phyloP scores from a whole-genome alignment of 2,113 vertebrate genomes.

The Channa maculata region DNA sequence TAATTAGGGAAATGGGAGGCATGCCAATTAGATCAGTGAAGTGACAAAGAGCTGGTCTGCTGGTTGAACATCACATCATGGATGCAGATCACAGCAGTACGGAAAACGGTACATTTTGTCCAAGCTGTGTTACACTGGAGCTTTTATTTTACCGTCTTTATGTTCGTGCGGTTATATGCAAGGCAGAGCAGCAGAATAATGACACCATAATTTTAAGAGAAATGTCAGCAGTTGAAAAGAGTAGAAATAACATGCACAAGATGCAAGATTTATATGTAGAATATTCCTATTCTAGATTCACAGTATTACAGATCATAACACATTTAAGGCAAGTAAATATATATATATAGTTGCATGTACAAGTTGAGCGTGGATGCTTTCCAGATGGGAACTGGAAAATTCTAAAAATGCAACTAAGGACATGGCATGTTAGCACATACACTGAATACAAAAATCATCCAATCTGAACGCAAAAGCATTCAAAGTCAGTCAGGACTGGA shows the following conservation, averaged over 20 bases:
- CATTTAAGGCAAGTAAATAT: too few species aligned
- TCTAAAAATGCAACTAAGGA: too few species aligned
- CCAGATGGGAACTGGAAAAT: not conserved
- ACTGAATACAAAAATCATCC: not conserved
- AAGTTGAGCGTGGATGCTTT: not conserved
- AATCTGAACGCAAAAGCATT: not conserved
- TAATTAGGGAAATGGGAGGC: slow-evolving; percentile 48
- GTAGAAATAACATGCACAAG: not conserved
- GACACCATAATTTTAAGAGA: not conserved
- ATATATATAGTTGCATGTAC: not conserved
- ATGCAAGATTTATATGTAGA: too few species aligned
- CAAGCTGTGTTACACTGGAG: too few species aligned
- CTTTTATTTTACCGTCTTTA: not conserved
- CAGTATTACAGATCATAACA: not conserved
- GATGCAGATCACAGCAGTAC: too few species aligned
- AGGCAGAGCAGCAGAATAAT: not conserved
- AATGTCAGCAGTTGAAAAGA: too few species aligned
- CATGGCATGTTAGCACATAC: not conserved
- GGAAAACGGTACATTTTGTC: too few species aligned
- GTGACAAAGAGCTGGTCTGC: slow-evolving; percentile 19
- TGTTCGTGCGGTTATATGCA: not conserved
- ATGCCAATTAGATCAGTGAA: slow-evolving; percentile 48
- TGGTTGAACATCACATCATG: not conserved
- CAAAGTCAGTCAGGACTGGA: not conserved
- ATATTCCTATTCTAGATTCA: too few species aligned